A percentile compares a stretch with the other conserved stretches of the same genome.
Conservation (phyloP, 2,113 vertebrate genomes). For the Anguilla japonica region DNA sequence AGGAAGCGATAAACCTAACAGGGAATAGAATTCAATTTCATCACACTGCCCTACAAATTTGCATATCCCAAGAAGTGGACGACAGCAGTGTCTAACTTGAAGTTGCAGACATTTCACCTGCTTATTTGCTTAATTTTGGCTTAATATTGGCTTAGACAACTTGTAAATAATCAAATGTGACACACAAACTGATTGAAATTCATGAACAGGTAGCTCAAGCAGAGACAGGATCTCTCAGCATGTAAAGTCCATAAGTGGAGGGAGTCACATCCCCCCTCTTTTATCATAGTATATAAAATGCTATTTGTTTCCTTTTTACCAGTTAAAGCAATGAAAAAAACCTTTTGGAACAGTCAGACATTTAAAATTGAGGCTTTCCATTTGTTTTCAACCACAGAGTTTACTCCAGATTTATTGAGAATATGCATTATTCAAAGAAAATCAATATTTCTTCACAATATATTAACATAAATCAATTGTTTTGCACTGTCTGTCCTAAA, state of each 20-base stretch:
- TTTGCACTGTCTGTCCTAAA: neutral
- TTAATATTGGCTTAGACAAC: neutral
- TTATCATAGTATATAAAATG: neutral
- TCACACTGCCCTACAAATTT: neutral
- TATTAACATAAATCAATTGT: neutral
- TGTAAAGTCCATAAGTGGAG: neutral
- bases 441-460: neutral
- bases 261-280: neutral
- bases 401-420: neutral
- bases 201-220: neutral
- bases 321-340: neutral
- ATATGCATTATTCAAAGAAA: neutral
- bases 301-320: neutral
- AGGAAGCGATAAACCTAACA: neutral
- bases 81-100: neutral
- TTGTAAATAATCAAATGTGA: neutral
- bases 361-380: neutral
- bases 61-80: neutral
- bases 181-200: neutral
- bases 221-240: neutral
- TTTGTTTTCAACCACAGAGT: too few species aligned
- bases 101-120: neutral
- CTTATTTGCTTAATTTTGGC: neutral
- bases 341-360: neutral
- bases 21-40: constrained; percentile 9